Conservation (phyloP, 2,797 vertebrate genomes). For the Nannoperca obscura region DNA sequence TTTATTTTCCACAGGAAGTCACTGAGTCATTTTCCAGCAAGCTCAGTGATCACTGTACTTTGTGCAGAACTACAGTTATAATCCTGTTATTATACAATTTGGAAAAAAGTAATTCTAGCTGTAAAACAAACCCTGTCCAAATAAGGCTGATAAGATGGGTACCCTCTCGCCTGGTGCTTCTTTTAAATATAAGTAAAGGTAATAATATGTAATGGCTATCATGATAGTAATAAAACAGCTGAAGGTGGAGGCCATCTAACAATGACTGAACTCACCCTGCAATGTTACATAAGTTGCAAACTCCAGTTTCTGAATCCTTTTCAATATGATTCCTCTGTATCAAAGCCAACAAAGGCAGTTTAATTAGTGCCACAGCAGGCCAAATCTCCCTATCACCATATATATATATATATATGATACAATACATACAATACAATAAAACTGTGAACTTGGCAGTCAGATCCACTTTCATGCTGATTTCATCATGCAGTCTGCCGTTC, state of each 20-base stretch:
- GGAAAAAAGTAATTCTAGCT: too few relatives aligned
- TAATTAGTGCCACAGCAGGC: constrained; percentile 73
- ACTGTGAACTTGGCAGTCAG: constrained; percentile 56
- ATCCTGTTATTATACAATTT: not conserved
- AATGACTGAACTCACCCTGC: constrained; percentile 20
- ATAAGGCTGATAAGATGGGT: not conserved
- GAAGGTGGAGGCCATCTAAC: constrained; percentile 26
- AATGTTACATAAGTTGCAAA: constrained; percentile 31
- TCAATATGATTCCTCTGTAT: constrained; percentile 53
- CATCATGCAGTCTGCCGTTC: constrained; percentile 54
- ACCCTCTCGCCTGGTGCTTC: not conserved
- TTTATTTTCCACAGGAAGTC: not conserved
- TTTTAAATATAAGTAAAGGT: constrained; percentile 18
- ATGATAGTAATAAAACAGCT: constrained; percentile 26
- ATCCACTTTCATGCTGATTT: constrained; percentile 67
- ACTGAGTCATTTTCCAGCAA: not conserved
- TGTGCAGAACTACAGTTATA: not conserved
- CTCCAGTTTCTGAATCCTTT: constrained; percentile 50
- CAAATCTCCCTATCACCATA: constrained; percentile 41
- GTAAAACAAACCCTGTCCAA: not conserved
- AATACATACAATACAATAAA: constrained; percentile 48
- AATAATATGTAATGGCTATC: constrained; percentile 30
- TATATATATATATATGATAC: too few relatives aligned
- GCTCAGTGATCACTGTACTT: not conserved
- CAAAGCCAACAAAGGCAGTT: constrained; percentile 66